Evolutionary conservation across 2,797 vertebrate species (phyloP), one percentile per base, ranked within the genome.

Genomic region (Sardinella longiceps): DNA sequence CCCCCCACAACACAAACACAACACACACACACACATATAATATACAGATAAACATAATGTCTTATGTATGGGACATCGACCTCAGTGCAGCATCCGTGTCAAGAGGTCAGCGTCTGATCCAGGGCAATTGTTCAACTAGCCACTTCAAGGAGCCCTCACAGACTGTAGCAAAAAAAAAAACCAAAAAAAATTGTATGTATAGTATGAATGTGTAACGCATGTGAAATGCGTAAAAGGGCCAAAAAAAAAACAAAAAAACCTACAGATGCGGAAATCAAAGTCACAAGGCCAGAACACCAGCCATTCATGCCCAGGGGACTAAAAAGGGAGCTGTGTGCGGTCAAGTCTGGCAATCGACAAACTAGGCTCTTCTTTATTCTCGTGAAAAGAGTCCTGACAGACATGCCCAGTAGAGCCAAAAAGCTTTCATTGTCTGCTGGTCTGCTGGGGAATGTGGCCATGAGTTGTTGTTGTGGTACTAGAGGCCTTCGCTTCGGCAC

Each of bases 371-470:
- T 77, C 70, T 39, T 23, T 39, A 53, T 43, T 20, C 28, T 43
- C 6, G 33, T 77, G 70, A 77, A 43, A 43, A 39, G 33, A 77
- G 33, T 43, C 66, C 66, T 33, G n/a, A 30, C 30, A 63, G 66
- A 70, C 66, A 70, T 37, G 66, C 28, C 30, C 66, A 15, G 11
- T 5, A 37, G 66, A 14, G 66, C 66, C 70, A 77, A 15, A 77
- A 77, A 77, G 70, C 70, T 43, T 43, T 77, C 33, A 77, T 77
- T 77, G 56, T 37, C 53, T 37, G 28, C 28, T 20, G 60, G 84
- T 39, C 23, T 5, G 53, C 15, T 77, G 5, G 46, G 23, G 58
- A 53, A 70, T 50, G 53, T 80, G 80, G 2, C 6, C 74, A 48
- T 14, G 43, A 70, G 50, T 48, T 81, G 37, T 60, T 43, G 43